A percentile compares a stretch with the other conserved stretches of the same genome.
Evolutionary conservation across 2,888 invertebrate species (phyloP).

Genomic region (Polydrusus tereticollis): DNA sequence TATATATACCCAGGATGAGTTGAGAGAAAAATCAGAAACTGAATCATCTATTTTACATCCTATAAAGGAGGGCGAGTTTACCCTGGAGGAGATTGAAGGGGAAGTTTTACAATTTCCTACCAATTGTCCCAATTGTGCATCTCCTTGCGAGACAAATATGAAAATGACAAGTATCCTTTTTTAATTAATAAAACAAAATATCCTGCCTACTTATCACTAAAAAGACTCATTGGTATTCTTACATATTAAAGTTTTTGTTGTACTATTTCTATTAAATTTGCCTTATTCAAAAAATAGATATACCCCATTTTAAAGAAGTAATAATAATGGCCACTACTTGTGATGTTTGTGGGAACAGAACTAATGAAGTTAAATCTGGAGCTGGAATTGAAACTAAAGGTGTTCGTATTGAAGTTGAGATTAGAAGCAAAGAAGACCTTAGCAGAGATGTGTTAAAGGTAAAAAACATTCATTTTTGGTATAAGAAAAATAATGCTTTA

Average conservation of each 20-base stretch:
- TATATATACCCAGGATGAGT: slow-evolving; percentile 72
- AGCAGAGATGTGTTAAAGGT: slow-evolving; percentile 94
- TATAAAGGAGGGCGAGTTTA: slow-evolving; percentile 71
- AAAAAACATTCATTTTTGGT: slow-evolving; percentile 40
- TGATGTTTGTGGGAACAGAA: slow-evolving; percentile 89
- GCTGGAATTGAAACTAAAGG: slow-evolving; percentile 89
- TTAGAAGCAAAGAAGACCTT: slow-evolving; percentile 82
- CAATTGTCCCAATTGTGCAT: slow-evolving; percentile 88
- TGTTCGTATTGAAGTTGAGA: slow-evolving; percentile 79
- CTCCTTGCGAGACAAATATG: slow-evolving; percentile 92
- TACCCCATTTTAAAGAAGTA: slow-evolving; percentile 98
- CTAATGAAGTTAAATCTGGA: slow-evolving; percentile 97
- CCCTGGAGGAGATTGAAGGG: slow-evolving; percentile 75
- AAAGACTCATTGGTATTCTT: too few relatives aligned
- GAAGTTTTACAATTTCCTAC: slow-evolving; percentile 88
- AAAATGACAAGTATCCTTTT: slow-evolving; percentile 81
- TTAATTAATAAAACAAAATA: too few relatives aligned
- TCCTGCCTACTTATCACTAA: too few relatives aligned
- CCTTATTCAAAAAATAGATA: slow-evolving; percentile 64
- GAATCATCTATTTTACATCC: slow-evolving; percentile 69
- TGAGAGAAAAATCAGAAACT: slow-evolving; percentile 47
- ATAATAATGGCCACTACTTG: slow-evolving; percentile 98
- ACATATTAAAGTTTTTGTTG: neutral
- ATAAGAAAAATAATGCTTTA: slow-evolving; percentile 2
- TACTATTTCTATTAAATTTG: slow-evolving; percentile 62